Evolutionary conservation across 2,797 vertebrate species (phyloP), one percentile per base, ranked within the genome.

Genomic region (Arnoldichthys spilopterus): DNA sequence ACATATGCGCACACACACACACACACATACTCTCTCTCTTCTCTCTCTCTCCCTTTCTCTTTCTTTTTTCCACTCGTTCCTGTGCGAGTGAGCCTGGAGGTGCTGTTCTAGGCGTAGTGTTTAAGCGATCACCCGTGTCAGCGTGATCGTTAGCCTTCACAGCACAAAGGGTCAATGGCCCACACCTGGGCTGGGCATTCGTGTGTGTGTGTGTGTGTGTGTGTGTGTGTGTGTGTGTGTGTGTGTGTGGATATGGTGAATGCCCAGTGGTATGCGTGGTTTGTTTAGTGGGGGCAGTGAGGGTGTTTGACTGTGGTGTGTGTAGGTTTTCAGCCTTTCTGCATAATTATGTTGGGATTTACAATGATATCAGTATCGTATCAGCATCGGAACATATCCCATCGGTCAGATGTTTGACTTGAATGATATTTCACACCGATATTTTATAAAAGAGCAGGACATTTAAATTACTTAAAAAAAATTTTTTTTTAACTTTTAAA

Each of bases 131-230:
- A 49, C 6, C 63, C 64, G 18, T 80, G 72, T 74, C 63, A 62
- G 51, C 59, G 54, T 74, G 54, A 63, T 32, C 30, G 53, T 68
- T 79, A 74, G 54, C 56, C 43, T 43, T 74, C 30, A 74, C 70
- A 74, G 66, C 59, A 72, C n/a, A 4, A 34, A 66, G 51, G 72
- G 72, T 69, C 72, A 80, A 53, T 69, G 24, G 51, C 24, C 28
- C 54, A 62, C 59, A 62, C 34, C 32, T n/a, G 32, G 67, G 3
- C 34, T 37, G n/a, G n/a, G n/a, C n/a, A n/a, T n/a, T n/a, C n/a
- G 34, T 69, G 45, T 53, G 24, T 5, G 32, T 51, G 22, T 62
- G 67, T 61, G 43, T 47, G 22, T 37, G 3, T 37, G 34, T 69
- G 45, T 53, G 24, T 5, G 32, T 51, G 22, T 62, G 67, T 61